Evolutionary conservation across 2,113 vertebrate genomes (phyloP).

Genomic region (Blennius ocellaris): DNA sequence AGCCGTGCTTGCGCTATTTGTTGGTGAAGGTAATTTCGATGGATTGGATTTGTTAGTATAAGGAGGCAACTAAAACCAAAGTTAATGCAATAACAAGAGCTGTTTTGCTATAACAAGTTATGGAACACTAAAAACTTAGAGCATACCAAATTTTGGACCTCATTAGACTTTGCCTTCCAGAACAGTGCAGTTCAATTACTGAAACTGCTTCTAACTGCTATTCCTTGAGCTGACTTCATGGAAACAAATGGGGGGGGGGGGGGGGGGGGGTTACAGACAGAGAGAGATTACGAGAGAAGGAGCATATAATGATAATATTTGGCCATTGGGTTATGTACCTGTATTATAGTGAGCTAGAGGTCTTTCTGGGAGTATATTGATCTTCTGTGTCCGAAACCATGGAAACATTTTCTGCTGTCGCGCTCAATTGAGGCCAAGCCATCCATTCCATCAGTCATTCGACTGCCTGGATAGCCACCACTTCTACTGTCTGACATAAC

Average conservation of each 20-base stretch:
- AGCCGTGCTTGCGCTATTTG: slow-evolving; percentile 23
- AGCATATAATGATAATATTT: slow-evolving; percentile 65
- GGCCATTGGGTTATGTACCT: slow-evolving; percentile 71
- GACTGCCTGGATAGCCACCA: slow-evolving; percentile 53
- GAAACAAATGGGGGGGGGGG: slow-evolving; percentile 24
- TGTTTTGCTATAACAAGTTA: slow-evolving; percentile 49
- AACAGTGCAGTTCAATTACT: slow-evolving; percentile 33
- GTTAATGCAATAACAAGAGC: slow-evolving; percentile 31
- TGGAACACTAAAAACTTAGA: slow-evolving; percentile 51
- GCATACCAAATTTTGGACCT: slow-evolving; percentile 44
- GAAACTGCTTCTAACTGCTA: slow-evolving; percentile 11
- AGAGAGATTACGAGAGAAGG: slow-evolving; percentile 16
- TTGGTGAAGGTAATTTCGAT: slow-evolving; percentile 17
- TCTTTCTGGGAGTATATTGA: slow-evolving; percentile 75
- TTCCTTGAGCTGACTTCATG: slow-evolving; percentile 37
- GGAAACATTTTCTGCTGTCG: slow-evolving; percentile 72
- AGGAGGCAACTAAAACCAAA: neutral
- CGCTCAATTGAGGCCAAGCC: slow-evolving; percentile 59
- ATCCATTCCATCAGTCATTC: slow-evolving; percentile 66
- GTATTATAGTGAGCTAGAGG: slow-evolving; percentile 54
- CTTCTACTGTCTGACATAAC: slow-evolving; percentile 66
- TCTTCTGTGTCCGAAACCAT: slow-evolving; percentile 73
- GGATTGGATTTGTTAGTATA: neutral
- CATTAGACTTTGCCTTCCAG: slow-evolving; percentile 36
- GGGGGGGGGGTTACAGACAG: slow-evolving; percentile 23